phyloP scores from a whole-genome alignment of 2,888 invertebrate species.

The Melipona bicolor region DNA sequence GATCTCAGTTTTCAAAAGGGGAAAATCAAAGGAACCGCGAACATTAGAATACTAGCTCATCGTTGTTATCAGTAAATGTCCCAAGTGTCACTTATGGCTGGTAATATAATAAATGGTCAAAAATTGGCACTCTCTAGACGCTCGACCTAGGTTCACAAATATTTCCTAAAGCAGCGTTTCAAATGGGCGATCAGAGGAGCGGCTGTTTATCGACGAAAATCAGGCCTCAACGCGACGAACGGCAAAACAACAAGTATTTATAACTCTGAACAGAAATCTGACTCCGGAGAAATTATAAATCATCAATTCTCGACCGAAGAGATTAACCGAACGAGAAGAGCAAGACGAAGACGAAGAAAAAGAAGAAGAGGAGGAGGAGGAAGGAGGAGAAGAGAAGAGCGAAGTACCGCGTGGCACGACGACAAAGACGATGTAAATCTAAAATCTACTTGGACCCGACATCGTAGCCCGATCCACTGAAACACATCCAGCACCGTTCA shows the following conservation, averaged over 20 bases:
- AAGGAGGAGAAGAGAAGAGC: constrained; percentile 10
- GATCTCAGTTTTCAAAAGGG: background rate
- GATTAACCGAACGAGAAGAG: constrained; percentile 40
- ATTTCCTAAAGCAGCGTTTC: background rate
- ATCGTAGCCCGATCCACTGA: constrained; percentile 53
- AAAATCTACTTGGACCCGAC: constrained; percentile 46
- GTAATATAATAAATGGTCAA: no score
- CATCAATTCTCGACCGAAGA: constrained; percentile 50
- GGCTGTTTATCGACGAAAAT: constrained; percentile 29
- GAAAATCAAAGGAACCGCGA: background rate
- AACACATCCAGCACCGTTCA: constrained; percentile 58
- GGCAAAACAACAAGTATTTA: constrained; percentile 56
- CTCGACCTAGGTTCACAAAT: background rate
- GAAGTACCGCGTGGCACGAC: constrained; percentile 56
- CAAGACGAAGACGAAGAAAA: background rate
- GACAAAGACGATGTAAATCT: constrained; percentile 55
- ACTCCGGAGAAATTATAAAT: constrained; percentile 53
- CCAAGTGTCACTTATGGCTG: no score
- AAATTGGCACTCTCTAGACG: no score
- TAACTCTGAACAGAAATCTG: constrained; percentile 48
- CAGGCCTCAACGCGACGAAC: constrained; percentile 21
- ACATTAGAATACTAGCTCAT: background rate
- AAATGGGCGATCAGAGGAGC: background rate
- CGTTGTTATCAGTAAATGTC: background rate
- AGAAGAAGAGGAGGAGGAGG: background rate